Base-by-base conservation (phyloP, 2,113 vertebrate species). In the Anolis sagrei region DNA sequence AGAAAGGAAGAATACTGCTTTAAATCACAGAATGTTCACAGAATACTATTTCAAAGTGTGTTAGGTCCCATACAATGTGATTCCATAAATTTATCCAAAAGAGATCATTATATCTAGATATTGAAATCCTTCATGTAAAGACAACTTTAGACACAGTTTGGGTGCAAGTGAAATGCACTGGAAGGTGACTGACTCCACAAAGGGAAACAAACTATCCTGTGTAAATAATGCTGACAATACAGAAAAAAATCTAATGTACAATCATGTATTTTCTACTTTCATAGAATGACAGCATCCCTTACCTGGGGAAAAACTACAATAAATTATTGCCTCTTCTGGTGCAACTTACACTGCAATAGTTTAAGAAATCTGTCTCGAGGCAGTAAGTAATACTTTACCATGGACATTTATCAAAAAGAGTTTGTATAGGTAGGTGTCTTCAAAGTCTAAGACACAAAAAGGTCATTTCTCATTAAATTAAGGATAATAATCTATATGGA, bases 161-260 rank as follows among this genome's bases (percentile, higher is more conserved):
- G 13, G 39, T 68, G 21, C 25, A 39, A 19, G 19, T n/a, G 23
- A 18, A 73, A 62, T 11, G 27, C 64, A 73, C 9, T 25, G 34
- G 58, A 79, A 74, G 23, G 25, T 69, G 25, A 70, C n/a, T 34
- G 23, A 44, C 39, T 44, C 39, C n/a, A 73, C 29, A 81, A 51
- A 68, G 25, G 25, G 32, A 48, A 44, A 62, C 1, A 83, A 49
- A 27, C 80, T 21, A 44, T 85, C 36, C n/a, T 0, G 58, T 13
- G 34, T 18, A 0, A 0, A 8, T 76, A 6, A 29, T 14, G 1
- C 0, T 1, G 68, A 16, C 16, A 39, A 13, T 27, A 54, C 68
- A 70, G 23, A 1, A 1, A 25, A n/a, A 32, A 39, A 0, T 18
- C n/a, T 21, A 36, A 23, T 1, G 18, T 29, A 32, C 10, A 61